Evolutionary conservation across 2,797 vertebrate genomes (phyloP), one percentile per base, ranked within the genome.

Genomic region (Cichlasoma orientale): DNA sequence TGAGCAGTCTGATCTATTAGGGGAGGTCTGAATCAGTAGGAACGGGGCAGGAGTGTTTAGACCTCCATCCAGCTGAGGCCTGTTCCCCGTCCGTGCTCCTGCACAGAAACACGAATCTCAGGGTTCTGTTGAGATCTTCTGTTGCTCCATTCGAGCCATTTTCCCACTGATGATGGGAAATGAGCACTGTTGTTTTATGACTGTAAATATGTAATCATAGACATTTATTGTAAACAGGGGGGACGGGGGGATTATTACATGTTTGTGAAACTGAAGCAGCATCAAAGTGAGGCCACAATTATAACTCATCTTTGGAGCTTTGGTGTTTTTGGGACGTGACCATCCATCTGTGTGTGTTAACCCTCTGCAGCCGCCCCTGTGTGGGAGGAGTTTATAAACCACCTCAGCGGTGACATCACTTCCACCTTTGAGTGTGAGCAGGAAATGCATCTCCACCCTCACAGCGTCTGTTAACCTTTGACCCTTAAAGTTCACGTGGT

Each of bases 381-480:
- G 31, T 31, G 31, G 31, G 31, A 33, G 31, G 31, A 33, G 31
- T 33, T 33, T 33, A 33, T 33, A 33, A 33, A 33, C 31, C 31
- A 33, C 21, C 8, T 27, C 16, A 2, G 23, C 5, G 1, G 5
- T 12, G 61, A 47, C 4, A 21, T 56, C 23, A 8, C 3, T 27
- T 47, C 0, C 38, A 0, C 9, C 58, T 74, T 6, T 50, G 25
- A 56, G 21, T 18, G 12, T 1, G 21, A 61, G 57, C 29, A 38
- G 21, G 38, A 41, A 54, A 31, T 23, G 16, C 3, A 33, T 1
- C 56, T 81, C 66, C 50, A 41, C 53, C 21, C 36, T 31, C 23
- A 33, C 50, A 61, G 70, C 8, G 38, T 55, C 54, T 75, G 5
- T 84, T 44, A 85, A 86, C 88, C 82, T 33, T 82, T 86, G 73